Base-by-base conservation (phyloP, 2,888 invertebrate species). In the Brenthis ino region DNA sequence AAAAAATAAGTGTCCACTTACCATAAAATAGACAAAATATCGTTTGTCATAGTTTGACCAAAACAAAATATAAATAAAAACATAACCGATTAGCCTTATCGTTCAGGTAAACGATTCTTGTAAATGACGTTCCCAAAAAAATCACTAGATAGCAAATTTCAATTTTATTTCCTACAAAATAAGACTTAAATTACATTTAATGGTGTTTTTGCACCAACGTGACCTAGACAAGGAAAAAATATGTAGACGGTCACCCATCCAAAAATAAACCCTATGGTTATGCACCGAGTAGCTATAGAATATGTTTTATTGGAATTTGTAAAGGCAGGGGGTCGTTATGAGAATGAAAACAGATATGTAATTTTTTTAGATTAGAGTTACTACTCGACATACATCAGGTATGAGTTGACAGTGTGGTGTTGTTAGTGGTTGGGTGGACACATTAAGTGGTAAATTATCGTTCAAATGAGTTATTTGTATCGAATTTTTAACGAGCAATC, bases 61-160 rank as follows among this genome's bases (percentile, higher is more conserved):
- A 71, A 72, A 72, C 61, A 70, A 74, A 71, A 72, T 61, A 72
- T 84, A 89, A 91, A 90, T 86, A 90, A 87, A 60, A 87, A 84
- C 82, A 84, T 87, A 85, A 89, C 85, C 84, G 91, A 91, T 91
- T 89, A 90, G 82, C 76, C 77, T 87, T 89, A 91, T 91, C 88
- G 74, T 70, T 78, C 85, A 86, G 88, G 88, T 89, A 90, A 86
- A 84, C 84, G 85, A 82, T 86, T 85, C 85, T 81, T 79, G 75
- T 80, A 82, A 85, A 87, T 82, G 79, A 85, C 85, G 85, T 82
- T 83, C 88, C 87, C 84, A 80, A 72, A 74, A 57, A 56, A 0
- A 13, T 16, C 28, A 5, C 28, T 56, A 51, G 53, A 72, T 33
- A n/a, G 58, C 0, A 74, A 20, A 73, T 69, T 55, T 68, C 28